Conservation (phyloP, 2,797 vertebrate genomes). For the Sebastes baramenuke region DNA sequence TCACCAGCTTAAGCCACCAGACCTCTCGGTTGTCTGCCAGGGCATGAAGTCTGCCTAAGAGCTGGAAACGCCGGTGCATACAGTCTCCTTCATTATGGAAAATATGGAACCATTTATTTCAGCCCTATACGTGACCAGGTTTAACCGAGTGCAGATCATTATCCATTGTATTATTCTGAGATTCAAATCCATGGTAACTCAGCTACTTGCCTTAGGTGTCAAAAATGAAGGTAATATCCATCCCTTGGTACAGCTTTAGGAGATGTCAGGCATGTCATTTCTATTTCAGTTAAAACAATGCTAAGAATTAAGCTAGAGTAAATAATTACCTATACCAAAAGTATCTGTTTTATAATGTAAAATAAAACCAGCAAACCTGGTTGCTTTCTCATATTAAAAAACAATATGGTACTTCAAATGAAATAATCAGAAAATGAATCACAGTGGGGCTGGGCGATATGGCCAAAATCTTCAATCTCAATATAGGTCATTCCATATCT, state of each 20-base stretch:
- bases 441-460: neutral
- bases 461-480: too few relatives aligned
- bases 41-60: slow-evolving; percentile 49
- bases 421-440: neutral
- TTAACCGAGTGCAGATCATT: slow-evolving; percentile 14
- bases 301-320: neutral
- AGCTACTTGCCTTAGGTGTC: neutral
- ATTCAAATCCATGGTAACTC: slow-evolving; percentile 15
- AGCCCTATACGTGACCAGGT: slow-evolving; percentile 44
- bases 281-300: neutral
- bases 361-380: neutral
- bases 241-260: neutral
- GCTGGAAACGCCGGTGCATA: slow-evolving; percentile 51
- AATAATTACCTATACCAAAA: neutral
- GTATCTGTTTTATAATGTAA: neutral
- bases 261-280: neutral
- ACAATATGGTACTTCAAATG: neutral
- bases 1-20: slow-evolving; percentile 57
- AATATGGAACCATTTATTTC: slow-evolving; percentile 65
- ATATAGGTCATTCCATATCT: too few relatives aligned
- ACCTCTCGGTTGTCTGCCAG: slow-evolving; percentile 59
- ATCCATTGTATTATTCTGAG: slow-evolving; percentile 12
- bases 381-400: neutral
- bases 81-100: slow-evolving; percentile 52
- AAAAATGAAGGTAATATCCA: neutral